Percentiles rank a stretch among this genome's conserved stretches.
Conservation (phyloP, 2,888 invertebrate species). For the Keiferia lycopersicella region DNA sequence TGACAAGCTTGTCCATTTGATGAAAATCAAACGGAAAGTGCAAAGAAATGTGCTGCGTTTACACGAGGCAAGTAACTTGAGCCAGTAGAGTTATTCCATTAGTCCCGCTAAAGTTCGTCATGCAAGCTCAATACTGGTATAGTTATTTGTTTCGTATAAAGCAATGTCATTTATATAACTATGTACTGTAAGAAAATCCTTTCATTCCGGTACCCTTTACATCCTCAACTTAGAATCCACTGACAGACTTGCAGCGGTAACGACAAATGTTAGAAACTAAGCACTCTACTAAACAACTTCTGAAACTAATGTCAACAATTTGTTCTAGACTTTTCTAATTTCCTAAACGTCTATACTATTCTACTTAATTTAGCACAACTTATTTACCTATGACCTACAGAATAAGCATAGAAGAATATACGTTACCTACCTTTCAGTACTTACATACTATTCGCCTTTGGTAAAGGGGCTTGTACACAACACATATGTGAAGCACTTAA, state of each 20-base stretch:
- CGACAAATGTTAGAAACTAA: constrained; percentile 14
- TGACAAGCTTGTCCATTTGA: not conserved
- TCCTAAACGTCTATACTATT: constrained; percentile 23
- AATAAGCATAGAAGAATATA: constrained; percentile 10
- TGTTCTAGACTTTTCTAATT: constrained; percentile 12
- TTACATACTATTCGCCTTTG: constrained; percentile 5
- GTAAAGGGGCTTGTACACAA: constrained; percentile 13
- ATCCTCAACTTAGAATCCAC: not conserved
- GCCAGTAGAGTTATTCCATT: not conserved
- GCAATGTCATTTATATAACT: not conserved
- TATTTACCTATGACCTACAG: constrained; percentile 7
- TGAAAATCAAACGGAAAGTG: not conserved
- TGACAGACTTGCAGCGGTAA: not conserved
- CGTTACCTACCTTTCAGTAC: not conserved
- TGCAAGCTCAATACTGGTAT: not conserved
- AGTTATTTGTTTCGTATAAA: constrained; percentile 3
- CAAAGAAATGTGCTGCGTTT: constrained; percentile 2
- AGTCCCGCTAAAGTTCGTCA: not conserved
- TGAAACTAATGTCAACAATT: constrained; percentile 23
- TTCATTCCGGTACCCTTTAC: not conserved
- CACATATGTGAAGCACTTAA: not conserved
- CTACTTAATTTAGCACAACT: constrained; percentile 27
- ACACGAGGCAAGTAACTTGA: not conserved
- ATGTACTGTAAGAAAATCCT: not conserved
- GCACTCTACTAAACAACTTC: constrained; percentile 21